Percentiles rank a stretch among this genome's conserved stretches.
phyloP scores from a whole-genome alignment of 2,797 vertebrate species.

The Tenualosa ilisha region DNA sequence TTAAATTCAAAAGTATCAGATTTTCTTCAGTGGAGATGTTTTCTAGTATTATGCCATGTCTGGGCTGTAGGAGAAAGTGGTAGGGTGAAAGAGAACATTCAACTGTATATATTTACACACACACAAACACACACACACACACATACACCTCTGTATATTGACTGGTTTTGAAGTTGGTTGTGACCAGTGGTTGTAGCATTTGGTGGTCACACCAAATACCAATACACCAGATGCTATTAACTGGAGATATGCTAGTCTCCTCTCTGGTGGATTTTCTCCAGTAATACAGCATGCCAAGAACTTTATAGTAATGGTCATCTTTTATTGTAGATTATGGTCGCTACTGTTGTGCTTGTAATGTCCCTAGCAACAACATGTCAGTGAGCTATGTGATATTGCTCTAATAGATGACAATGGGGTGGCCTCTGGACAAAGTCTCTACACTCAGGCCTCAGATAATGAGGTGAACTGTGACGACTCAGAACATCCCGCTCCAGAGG shows the following conservation, averaged over 20 bases:
- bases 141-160: too few relatives aligned
- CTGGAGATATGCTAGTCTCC: background rate
- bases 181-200: background rate
- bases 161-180: background rate
- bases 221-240: background rate
- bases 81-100: too few relatives aligned
- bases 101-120: too few relatives aligned
- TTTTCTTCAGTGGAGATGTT: too few relatives aligned
- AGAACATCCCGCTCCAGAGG: slow-evolving; percentile 86
- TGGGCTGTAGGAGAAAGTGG: too few relatives aligned
- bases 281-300: background rate
- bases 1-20: too few relatives aligned
- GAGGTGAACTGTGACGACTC: slow-evolving; percentile 93
- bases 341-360: too few relatives aligned
- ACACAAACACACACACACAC: too few relatives aligned
- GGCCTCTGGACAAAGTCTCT: slow-evolving; percentile 70
- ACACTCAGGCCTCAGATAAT: slow-evolving; percentile 84
- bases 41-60: too few relatives aligned
- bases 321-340: background rate
- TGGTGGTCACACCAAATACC: too few relatives aligned
- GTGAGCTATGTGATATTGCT: slow-evolving; percentile 21
- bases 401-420: slow-evolving; percentile 67
- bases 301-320: background rate
- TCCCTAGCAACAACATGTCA: too few relatives aligned
- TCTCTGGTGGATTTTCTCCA: background rate